Evolutionary conservation across 2,113 vertebrate genomes (phyloP), one percentile per base, ranked within the genome.

Genomic region (Calonectris borealis): DNA sequence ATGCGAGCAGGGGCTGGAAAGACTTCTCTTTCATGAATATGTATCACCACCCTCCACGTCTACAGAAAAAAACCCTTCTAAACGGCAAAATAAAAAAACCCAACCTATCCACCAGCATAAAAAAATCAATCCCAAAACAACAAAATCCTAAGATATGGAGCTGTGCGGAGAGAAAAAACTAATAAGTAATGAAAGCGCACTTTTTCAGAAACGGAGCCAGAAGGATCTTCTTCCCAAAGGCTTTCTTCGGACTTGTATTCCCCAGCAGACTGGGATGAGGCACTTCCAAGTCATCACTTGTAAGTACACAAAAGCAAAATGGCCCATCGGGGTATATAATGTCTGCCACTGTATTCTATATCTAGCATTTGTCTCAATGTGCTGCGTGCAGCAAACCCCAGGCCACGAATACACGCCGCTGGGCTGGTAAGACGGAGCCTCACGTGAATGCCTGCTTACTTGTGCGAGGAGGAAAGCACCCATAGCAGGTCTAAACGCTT

Each of bases 21-120:
- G 96, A 95, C 94, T 88, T 76, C 72, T 95, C 86, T 95, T 96
- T 98, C 98, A 98, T 98, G 98, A 98, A 98, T 98, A 98, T 98
- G 98, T 93, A 98, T 98, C 75, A 96, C 91, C 96, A 96, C 62
- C 79, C 95, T 97, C 79, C 55, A 72, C 5, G 29, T 97, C 97
- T 97, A 83, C 93, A 97, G 96, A 95, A 93, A 94, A 92, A 96
- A 96, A 83, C 2, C 49, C 79, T 97, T 97, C 96, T 96, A 88
- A 96, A 96, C 18, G 36, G 89, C 80, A 93, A 96, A 93, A 97
- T 69, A 76, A 36, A 27, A 27, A 77, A 36, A 4, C 8, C 25
- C 10, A 49, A 22, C 10, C 49, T 55, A 62, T 16, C 76, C 32
- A 57, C 48, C 19, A n/a, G 29, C 71, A 20, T 3, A 27, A 66